Percentiles rank a stretch among this genome's conserved stretches.
These are phyloP conservation scores for Agriotes lineatus DNA, from an alignment of 2,888 invertebrate genomes.

Conservation along the genomic window DNA sequence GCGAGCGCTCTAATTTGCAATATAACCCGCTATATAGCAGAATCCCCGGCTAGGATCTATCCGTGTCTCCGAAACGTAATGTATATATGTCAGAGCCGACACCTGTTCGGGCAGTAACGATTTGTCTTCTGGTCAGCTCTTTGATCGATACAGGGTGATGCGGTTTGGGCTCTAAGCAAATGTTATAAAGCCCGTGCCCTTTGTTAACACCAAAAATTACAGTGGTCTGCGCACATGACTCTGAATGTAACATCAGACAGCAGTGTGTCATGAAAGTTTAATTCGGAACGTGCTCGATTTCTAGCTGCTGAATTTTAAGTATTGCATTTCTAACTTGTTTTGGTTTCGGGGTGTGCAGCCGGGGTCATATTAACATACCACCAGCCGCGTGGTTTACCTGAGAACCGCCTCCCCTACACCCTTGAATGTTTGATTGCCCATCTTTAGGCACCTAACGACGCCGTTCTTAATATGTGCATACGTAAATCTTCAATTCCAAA, in stretches of 20 bases:
- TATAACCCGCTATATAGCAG: constrained; percentile 12
- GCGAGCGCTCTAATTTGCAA: too few relatives aligned
- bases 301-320: not conserved
- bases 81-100: constrained; percentile 26
- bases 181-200: not conserved
- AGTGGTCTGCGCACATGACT: too few relatives aligned
- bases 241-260: not conserved
- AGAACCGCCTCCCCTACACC: too few relatives aligned
- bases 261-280: not conserved
- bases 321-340: not conserved
- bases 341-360: too few relatives aligned
- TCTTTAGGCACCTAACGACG: too few relatives aligned
- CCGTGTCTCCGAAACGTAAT: constrained; percentile 11
- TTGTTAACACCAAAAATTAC: constrained; percentile 12
- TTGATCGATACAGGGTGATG: constrained; percentile 28
- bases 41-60: constrained; percentile 14
- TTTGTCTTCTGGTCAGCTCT: constrained; percentile 33
- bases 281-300: not conserved
- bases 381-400: too few relatives aligned
- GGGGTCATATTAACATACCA: not conserved
- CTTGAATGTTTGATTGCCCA: too few relatives aligned
- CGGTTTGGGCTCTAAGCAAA: constrained; percentile 9
- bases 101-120: constrained; percentile 31
- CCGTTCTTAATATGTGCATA: too few relatives aligned
- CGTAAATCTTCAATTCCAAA: too few relatives aligned